Conservation (phyloP, 2,888 invertebrate genomes). For the Strigamia maritima region DNA sequence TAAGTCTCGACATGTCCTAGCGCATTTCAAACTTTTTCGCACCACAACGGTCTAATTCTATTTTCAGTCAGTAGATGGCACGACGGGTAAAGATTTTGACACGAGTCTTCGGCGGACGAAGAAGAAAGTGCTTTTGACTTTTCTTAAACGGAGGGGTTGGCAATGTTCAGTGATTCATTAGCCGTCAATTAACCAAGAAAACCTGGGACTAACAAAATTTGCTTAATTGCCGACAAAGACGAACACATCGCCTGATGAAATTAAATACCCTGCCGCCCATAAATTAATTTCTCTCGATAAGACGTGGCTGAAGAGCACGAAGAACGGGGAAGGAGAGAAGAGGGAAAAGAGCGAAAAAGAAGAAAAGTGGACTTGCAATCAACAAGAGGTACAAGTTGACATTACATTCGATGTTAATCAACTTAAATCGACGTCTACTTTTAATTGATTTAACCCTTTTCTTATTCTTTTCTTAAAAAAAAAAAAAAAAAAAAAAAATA, state of each 20-base stretch:
- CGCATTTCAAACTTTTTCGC: too few relatives aligned
- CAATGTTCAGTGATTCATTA: conserved; percentile 22
- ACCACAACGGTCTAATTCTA: background rate
- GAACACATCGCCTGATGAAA: conserved; percentile 14
- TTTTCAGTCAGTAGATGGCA: background rate
- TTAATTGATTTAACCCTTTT: background rate
- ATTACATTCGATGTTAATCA: conserved; percentile 8
- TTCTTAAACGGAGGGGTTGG: background rate
- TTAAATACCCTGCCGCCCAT: conserved; percentile 20
- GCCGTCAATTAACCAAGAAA: conserved; percentile 31
- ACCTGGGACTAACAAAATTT: conserved; percentile 17
- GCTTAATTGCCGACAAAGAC: conserved; percentile 32
- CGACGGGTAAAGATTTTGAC: background rate
- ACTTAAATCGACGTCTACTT: background rate
- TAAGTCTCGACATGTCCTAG: too few relatives aligned
- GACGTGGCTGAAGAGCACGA: conserved; percentile 1
- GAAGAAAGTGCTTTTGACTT: background rate
- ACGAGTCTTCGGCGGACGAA: background rate
- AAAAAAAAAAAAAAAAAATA: too few relatives aligned
- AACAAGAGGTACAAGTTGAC: background rate
- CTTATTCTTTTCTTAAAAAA: too few relatives aligned
- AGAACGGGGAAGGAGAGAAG: background rate
- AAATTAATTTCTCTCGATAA: conserved; percentile 9
- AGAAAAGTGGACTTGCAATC: conserved; percentile 8
- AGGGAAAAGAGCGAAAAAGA: background rate